A percentile compares a stretch with the other conserved stretches of the same genome.
Evolutionary conservation across 2,888 invertebrate species (phyloP).

Genomic region (Euspilapteryx auroguttella): DNA sequence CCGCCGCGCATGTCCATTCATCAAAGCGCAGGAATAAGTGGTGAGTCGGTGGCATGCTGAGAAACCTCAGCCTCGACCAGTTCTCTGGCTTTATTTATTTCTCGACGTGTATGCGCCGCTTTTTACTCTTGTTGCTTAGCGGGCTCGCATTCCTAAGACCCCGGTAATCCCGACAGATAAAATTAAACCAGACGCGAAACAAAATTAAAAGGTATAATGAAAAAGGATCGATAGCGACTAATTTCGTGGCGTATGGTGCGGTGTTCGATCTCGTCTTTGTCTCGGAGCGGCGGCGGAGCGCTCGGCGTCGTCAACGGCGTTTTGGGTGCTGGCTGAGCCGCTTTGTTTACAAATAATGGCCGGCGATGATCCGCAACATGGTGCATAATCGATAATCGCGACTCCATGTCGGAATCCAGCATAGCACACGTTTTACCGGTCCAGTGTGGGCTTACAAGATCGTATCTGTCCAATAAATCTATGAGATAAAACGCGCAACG

Average conservation of each 20-base stretch:
- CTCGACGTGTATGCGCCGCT: slow-evolving; percentile 39
- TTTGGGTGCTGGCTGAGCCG: slow-evolving; percentile 10
- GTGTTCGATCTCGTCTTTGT: slow-evolving; percentile 18
- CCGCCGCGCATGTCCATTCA: slow-evolving; percentile 37
- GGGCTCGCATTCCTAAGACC: slow-evolving; percentile 54
- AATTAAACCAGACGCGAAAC: slow-evolving; percentile 61
- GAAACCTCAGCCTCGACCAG: slow-evolving; percentile 46
- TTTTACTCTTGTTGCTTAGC: slow-evolving; percentile 47
- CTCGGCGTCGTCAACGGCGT: too few relatives aligned
- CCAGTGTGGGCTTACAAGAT: slow-evolving; percentile 36
- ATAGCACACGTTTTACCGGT: slow-evolving; percentile 27
- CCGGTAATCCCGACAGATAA: slow-evolving; percentile 57
- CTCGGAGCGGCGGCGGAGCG: slow-evolving; percentile 15
- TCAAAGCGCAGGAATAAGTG: slow-evolving; percentile 24
- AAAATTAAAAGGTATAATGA: slow-evolving; percentile 57
- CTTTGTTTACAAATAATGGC: slow-evolving; percentile 14
- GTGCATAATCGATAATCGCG: slow-evolving; percentile 9
- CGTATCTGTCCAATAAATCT: slow-evolving; percentile 51
- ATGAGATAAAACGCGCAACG: slow-evolving; percentile 31
- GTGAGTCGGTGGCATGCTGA: slow-evolving; percentile 24
- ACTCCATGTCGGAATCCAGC: slow-evolving; percentile 20
- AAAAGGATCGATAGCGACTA: slow-evolving; percentile 51
- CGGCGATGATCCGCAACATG: slow-evolving; percentile 9
- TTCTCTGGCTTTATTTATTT: slow-evolving; percentile 53
- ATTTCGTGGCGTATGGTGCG: slow-evolving; percentile 53